Base-by-base conservation (phyloP, 1,140 invertebrate species). In the Probaryconus sp. region DNA sequence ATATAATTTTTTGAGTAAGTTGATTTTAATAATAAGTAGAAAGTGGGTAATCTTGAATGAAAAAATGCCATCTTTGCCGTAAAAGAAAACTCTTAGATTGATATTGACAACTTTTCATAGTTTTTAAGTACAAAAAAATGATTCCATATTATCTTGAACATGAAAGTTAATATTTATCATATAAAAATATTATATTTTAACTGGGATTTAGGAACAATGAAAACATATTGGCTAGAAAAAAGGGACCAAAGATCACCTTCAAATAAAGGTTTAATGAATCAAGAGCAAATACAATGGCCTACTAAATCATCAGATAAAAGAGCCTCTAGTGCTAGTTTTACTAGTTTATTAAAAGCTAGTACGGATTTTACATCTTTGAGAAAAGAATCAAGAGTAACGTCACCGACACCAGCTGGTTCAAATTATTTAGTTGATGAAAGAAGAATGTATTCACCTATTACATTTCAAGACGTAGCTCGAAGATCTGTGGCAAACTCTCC, bases 221-320 rank as follows among this genome's bases (percentile, higher is more conserved):
- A 95, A 81, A 98, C 97, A 0, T 98, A 95, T 81, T 98, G 96
- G 96, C 83, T 98, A 21, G 90, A 91, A 83, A 91, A 90, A 42
- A 89, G 91, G 38, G 91, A 92, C 76, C 89, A 89, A 14, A 87
- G 93, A 33, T 84, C 89, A 14, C 88, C 87, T 0, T 73, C 90
- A 24, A 87, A 87, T 13, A 84, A 89, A 43, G 81, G 80, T 2
- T 81, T 86, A 4, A 68, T 79, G 0, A 84, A 82, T 35, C 81
- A 81, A 10, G 81, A 84, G 30, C 86, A 88, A 0, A 77, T 80
- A 51, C 87, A 87, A 13, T 90, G 89, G 84, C 85, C 82, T 6
- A 79, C 50, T 73, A 65, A 73, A 16, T 65, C 20, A 0, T 58
- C 60, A 3, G 81, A 82, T 42, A 83, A 85, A 78, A 47, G 81